Percentiles rank a stretch among this genome's conserved stretches.
Conservation (phyloP, 2,113 vertebrate genomes). For the Actenoides lindsayi region DNA sequence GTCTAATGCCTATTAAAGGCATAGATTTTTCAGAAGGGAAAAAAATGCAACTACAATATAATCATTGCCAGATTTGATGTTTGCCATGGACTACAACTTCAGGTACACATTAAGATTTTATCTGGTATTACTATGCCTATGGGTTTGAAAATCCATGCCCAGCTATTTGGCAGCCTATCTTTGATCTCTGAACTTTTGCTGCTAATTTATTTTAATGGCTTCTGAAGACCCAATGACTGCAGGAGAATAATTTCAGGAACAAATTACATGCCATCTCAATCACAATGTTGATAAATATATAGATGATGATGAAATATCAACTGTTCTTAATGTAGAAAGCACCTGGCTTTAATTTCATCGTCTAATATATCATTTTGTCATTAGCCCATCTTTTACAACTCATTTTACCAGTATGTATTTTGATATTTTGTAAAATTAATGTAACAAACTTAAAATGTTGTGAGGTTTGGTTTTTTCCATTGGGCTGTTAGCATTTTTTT, state of each 20-base stretch:
- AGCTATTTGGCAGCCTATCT: conserved; percentile 23
- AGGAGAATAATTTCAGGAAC: conserved; percentile 48
- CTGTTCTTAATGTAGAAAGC: conserved; percentile 48
- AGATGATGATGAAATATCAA: conserved; percentile 53
- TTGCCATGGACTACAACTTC: background rate
- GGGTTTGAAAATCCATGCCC: conserved; percentile 12
- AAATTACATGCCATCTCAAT: conserved; percentile 44
- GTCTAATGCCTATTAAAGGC: background rate
- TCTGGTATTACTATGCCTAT: background rate
- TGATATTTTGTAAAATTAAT: conserved; percentile 27
- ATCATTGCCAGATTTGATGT: background rate
- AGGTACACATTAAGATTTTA: conserved; percentile 31
- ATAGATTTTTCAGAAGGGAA: background rate
- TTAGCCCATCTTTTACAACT: conserved; percentile 43
- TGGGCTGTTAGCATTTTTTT: background rate
- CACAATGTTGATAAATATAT: conserved; percentile 50
- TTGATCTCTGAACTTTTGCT: conserved; percentile 36
- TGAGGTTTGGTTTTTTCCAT: background rate
- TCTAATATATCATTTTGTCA: conserved; percentile 35
- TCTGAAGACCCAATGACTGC: conserved; percentile 31
- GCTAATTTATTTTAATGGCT: conserved; percentile 39
- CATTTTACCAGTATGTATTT: conserved; percentile 5
- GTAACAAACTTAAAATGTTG: conserved; percentile 6
- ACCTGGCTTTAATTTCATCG: conserved; percentile 34
- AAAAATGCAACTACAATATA: background rate